These are phyloP conservation scores for Panopea generosa DNA, from an alignment of 2,888 invertebrate genomes.

Conservation along the genomic window DNA sequence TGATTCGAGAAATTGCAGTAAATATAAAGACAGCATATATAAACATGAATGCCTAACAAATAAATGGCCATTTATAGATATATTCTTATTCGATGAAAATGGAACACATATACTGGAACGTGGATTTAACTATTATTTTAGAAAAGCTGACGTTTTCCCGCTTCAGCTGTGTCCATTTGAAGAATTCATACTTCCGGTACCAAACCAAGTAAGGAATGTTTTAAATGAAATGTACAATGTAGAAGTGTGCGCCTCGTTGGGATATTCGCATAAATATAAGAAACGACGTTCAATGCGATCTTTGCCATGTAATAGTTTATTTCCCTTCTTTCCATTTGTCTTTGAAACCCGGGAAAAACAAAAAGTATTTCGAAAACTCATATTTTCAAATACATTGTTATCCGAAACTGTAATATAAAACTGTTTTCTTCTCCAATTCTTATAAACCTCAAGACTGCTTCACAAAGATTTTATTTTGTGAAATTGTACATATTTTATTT, in stretches of 20 bases:
- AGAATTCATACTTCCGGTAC: slow-evolving; percentile 39
- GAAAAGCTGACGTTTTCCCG: slow-evolving; percentile 60
- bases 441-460: too few species aligned
- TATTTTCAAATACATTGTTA: too few species aligned
- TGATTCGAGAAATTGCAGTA: not conserved
- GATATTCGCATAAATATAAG: slow-evolving; percentile 38
- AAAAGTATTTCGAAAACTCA: not conserved
- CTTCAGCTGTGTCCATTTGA: slow-evolving; percentile 44
- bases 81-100: slow-evolving; percentile 62
- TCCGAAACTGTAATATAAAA: too few species aligned
- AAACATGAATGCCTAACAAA: not conserved
- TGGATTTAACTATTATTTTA: slow-evolving; percentile 43
- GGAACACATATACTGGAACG: slow-evolving; percentile 62
- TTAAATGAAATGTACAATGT: slow-evolving; percentile 56
- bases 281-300: slow-evolving; percentile 1
- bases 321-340: slow-evolving; percentile 54
- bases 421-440: too few species aligned
- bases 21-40: not conserved
- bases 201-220: slow-evolving; percentile 35
- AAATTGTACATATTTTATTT: too few species aligned
- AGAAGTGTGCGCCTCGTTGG: slow-evolving; percentile 44
- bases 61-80: slow-evolving; percentile 64
- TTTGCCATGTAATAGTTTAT: slow-evolving; percentile 44
- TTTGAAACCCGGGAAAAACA: slow-evolving; percentile 2
- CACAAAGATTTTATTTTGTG: too few species aligned